Base-by-base conservation (phyloP, 2,797 vertebrate genomes). In the Acanthurus tractus region DNA sequence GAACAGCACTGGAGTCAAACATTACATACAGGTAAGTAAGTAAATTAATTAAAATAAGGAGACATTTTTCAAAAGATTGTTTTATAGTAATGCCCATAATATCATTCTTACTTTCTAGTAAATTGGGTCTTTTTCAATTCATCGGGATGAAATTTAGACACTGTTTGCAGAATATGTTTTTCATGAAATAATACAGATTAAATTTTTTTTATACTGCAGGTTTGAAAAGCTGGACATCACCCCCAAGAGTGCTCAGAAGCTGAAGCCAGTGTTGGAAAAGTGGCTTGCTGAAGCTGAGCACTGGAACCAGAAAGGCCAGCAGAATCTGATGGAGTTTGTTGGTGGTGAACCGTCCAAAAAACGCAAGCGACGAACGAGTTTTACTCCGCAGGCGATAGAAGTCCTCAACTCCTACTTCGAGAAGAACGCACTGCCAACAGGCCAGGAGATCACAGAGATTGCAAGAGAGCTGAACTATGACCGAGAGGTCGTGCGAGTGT, bases 181-280 rank as follows among this genome's bases (percentile, higher is more conserved):
- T 62, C 15, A 29, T 44, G 17, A 66, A 29, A 29, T 12, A 4
- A 1, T 23, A 62, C 2, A 13, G 4, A 25, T 13, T 46, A 6
- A 2, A 25, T 0, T 46, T 3, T 46, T 3, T 71, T 78, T 52
- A 17, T 18, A 10, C 48, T 12, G 2, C 90, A 99, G 98, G 94
- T 99, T 99, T 65, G 98, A 99, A 91, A 99, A 99, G 90, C 91
- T 99, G 87, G 98, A 99, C 84, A 99, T 99, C 92, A 99, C 98
- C 0, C 98, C 98, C 3, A 99, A 99, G 92, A 99, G 98, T 4
- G 98, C 98, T 18, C 98, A 99, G 95, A 99, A 99, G 91, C 90
- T 99, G 77, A 99, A 99, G 85, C 98, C 98, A 0, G 97, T 99
- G 63, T 81, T 99, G 92, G 98, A 99, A 92, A 97, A 97, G 86